phyloP scores from a whole-genome alignment of 2,113 vertebrate species.

The Dermatemys mawii region DNA sequence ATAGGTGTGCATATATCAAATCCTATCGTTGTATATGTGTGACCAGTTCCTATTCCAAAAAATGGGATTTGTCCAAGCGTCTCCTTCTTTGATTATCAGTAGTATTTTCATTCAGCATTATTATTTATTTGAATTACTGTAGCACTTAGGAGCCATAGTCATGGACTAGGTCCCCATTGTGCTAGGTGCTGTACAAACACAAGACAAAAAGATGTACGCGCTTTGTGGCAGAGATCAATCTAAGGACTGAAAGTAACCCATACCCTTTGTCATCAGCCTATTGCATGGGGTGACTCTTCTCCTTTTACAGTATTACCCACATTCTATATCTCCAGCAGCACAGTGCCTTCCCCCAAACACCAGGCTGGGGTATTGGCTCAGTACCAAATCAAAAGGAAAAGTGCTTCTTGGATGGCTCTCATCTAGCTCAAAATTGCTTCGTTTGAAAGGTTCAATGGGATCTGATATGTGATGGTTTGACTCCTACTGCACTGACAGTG shows the following conservation, averaged over 20 bases:
- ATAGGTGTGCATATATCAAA: neutral
- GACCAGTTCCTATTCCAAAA: neutral
- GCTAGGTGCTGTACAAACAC: neutral
- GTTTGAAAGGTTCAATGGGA: neutral
- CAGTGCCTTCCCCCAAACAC: neutral
- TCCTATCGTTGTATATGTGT: fast-evolving
- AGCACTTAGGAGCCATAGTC: neutral
- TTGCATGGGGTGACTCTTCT: neutral
- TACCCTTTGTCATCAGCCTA: neutral
- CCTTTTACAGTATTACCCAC: neutral
- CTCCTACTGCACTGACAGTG: neutral
- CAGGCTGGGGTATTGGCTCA: neutral
- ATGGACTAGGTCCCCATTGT: neutral
- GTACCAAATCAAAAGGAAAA: neutral
- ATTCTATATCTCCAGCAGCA: fast-evolving
- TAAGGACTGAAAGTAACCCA: neutral
- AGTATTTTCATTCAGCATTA: neutral
- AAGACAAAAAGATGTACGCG: neutral
- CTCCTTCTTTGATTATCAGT: neutral
- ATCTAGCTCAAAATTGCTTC: neutral
- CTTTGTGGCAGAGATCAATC: neutral
- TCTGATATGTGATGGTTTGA: neutral
- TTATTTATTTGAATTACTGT: neutral
- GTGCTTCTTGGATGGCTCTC: neutral
- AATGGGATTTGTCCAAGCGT: fast-evolving